Evolutionary conservation across 2,797 vertebrate species (phyloP), one percentile per base, ranked within the genome.

Genomic region (Vultur gryphus): DNA sequence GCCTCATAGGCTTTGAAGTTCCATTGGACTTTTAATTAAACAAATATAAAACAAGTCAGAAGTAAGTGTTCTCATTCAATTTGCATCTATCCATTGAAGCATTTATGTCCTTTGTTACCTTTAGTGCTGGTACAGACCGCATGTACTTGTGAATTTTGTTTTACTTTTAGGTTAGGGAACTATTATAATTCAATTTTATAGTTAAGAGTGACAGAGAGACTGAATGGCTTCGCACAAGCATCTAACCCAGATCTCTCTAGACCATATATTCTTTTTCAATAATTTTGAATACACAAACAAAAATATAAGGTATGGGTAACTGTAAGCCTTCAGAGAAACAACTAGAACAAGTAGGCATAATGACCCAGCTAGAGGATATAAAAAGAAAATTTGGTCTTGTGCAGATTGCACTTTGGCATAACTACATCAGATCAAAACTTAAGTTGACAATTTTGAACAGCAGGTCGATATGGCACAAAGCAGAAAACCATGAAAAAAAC

Each of bases 361-460:
- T 92, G 92, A 95, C 92, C 86, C 72, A 92, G 67, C 95, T 91
- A 84, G 35, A 83, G 21, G 87, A 87, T 93, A 95, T 81, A 95
- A 95, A 95, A 95, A 93, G 86, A 87, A 94, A 94, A 85, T 85
- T 75, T 90, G 78, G 89, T 49, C 75, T 85, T 80, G 49, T 84
- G 62, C 44, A 94, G 81, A 89, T 93, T 79, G 76, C 66, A 92
- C 77, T 89, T 93, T 93, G 80, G 73, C 64, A 82, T 84, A 96
- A 78, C 64, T 96, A 25, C 55, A 81, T 90, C 54, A 86, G 66
- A 84, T 82, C 82, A 79, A 88, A 96, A 95, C 28, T 37, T 76
- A 84, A 67, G 72, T 1, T 94, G 96, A 95, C 58, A 76, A 79
- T 43, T 96, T 69, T 90, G 94, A 97, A 96, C 91, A 96, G 96